Evolutionary conservation across 2,888 invertebrate genomes (phyloP).

Genomic region (Lottia scabra): DNA sequence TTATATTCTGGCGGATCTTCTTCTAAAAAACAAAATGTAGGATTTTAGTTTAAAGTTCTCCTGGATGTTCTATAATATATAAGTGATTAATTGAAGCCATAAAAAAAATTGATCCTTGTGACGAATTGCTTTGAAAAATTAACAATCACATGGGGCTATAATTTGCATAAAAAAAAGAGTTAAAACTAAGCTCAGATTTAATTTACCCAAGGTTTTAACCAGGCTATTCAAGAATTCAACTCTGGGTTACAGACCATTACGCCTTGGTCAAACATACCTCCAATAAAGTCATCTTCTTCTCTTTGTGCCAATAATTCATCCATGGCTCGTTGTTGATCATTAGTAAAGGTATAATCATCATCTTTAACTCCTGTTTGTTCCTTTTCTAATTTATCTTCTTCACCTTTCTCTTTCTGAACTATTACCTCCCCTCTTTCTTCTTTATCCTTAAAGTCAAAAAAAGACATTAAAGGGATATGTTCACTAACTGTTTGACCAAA

Average conservation of each 20-base stretch:
- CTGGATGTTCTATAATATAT: no score
- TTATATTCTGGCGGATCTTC: conserved; percentile 65
- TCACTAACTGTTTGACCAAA: no score
- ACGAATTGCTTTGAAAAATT: no score
- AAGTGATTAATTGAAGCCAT: no score
- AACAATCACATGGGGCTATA: no score
- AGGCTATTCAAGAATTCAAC: no score
- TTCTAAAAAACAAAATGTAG: conserved; percentile 28
- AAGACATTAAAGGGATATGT: background rate
- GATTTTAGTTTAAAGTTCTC: no score
- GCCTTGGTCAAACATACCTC: background rate
- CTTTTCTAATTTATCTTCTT: background rate
- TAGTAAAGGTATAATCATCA: conserved; percentile 55
- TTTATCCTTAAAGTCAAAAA: background rate
- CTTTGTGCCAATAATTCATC: conserved; percentile 49
- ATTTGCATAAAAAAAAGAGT: no score
- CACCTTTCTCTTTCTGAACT: background rate
- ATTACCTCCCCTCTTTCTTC: background rate
- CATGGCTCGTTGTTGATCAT: conserved; percentile 61
- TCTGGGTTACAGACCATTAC: no score
- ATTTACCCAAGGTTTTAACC: no score
- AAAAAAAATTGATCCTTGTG: no score
- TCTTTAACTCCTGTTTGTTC: conserved; percentile 40
- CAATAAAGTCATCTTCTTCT: conserved; percentile 25
- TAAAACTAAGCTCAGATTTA: no score